Evolutionary conservation across 2,888 invertebrate genomes (phyloP).

Genomic region (Galerucella calmariensis): DNA sequence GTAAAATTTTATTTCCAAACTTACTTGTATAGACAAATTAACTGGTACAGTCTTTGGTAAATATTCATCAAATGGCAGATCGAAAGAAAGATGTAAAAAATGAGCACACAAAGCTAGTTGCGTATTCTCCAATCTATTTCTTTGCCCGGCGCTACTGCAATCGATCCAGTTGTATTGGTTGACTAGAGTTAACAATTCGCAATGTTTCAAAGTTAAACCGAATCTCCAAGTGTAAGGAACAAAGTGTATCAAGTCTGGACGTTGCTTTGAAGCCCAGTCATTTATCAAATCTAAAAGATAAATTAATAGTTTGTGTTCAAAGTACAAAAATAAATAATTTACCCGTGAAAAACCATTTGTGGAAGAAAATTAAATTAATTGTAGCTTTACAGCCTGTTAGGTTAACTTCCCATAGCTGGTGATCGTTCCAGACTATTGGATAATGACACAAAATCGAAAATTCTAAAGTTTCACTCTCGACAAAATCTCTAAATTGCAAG

Average conservation of each 20-base stretch:
- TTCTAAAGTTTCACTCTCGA: slow-evolving; percentile 94
- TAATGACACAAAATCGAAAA: slow-evolving; percentile 90
- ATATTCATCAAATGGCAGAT: slow-evolving; percentile 94
- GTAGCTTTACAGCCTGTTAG: slow-evolving; percentile 95
- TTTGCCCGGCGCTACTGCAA: slow-evolving; percentile 92
- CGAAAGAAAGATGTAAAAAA: slow-evolving; percentile 91
- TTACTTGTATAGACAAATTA: slow-evolving; percentile 89
- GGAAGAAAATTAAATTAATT: slow-evolving; percentile 90
- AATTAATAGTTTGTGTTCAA: neutral
- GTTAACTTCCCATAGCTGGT: slow-evolving; percentile 93
- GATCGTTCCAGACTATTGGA: slow-evolving; percentile 95
- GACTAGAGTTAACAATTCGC: slow-evolving; percentile 91
- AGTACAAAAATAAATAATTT: slow-evolving; percentile 28
- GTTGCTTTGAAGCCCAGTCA: slow-evolving; percentile 95
- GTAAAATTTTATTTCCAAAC: slow-evolving; percentile 29
- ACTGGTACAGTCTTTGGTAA: slow-evolving; percentile 89
- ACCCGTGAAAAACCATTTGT: slow-evolving; percentile 94
- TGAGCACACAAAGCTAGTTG: slow-evolving; percentile 95
- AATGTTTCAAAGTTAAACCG: slow-evolving; percentile 89
- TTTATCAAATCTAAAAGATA: slow-evolving; percentile 82
- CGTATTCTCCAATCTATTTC: slow-evolving; percentile 78
- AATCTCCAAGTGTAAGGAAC: slow-evolving; percentile 98
- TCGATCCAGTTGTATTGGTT: slow-evolving; percentile 99
- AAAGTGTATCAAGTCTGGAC: slow-evolving; percentile 93
- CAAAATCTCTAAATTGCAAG: slow-evolving; percentile 88